Conservation (phyloP, 2,797 vertebrate genomes). For the Garrulus glandarius region DNA sequence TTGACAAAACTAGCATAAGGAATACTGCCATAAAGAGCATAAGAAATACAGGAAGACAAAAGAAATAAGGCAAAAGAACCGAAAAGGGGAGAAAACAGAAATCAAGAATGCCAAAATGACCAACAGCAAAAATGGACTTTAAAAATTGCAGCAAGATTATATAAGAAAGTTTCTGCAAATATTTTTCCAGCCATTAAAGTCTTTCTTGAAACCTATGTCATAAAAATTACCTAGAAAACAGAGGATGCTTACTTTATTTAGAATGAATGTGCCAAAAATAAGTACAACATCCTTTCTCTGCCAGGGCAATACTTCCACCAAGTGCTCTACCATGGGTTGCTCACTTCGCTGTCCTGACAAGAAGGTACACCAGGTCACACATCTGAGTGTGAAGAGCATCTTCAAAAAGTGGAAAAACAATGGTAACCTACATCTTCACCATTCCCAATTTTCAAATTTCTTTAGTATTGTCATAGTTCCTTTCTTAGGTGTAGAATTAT, state of each 20-base stretch:
- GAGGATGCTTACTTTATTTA: neutral
- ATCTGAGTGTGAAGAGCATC: neutral
- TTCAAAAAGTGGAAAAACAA: neutral
- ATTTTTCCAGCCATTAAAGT: too few species aligned
- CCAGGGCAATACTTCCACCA: neutral
- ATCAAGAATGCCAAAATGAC: neutral
- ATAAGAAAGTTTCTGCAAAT: too few species aligned
- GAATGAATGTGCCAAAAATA: neutral
- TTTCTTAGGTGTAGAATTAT: neutral
- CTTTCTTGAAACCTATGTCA: neutral
- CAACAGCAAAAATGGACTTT: neutral
- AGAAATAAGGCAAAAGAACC: neutral
- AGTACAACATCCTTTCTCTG: neutral
- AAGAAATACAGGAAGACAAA: neutral
- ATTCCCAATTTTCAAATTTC: neutral
- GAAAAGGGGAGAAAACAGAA: neutral
- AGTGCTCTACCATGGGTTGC: fast-evolving
- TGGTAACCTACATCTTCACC: neutral
- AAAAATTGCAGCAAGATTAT: neutral
- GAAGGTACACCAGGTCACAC: neutral
- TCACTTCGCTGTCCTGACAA: too few species aligned
- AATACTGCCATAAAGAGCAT: neutral
- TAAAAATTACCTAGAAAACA: neutral
- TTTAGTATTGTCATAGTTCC: neutral
- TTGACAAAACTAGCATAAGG: neutral